Percentiles rank a stretch among this genome's conserved stretches.
Conservation (phyloP, 2,113 vertebrate species). For the Mungos mungo region DNA sequence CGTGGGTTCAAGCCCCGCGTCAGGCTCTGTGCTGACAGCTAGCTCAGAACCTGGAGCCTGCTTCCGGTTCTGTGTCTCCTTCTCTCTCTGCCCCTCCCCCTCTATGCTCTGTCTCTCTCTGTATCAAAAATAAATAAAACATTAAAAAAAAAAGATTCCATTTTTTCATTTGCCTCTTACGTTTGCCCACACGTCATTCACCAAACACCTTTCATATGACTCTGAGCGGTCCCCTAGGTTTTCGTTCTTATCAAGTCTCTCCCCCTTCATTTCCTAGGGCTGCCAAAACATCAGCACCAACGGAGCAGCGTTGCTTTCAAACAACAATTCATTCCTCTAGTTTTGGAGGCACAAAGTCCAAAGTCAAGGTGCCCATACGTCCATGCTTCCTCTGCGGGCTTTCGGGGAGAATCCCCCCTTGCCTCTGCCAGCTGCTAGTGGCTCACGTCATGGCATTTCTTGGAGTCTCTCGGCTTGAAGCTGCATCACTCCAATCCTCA, state of each 20-base stretch:
- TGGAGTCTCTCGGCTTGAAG: neutral
- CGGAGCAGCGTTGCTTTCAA: neutral
- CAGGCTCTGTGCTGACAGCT: no score
- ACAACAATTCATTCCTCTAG: neutral
- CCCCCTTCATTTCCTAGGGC: neutral
- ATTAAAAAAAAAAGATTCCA: no score
- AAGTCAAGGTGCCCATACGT: neutral
- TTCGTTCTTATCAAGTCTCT: neutral
- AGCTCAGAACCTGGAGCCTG: no score
- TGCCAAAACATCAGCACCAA: neutral
- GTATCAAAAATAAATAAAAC: no score
- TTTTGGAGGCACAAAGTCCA: neutral
- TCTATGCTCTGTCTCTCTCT: no score
- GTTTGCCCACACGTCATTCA: neutral
- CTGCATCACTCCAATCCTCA: no score
- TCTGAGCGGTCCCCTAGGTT: neutral
- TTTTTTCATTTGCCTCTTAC: neutral
- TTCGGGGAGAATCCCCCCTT: neutral
- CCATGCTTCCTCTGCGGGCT: neutral
- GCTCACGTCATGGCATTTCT: fast-evolving
- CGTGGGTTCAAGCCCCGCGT: no score
- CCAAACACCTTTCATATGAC: neutral
- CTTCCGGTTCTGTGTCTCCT: no score
- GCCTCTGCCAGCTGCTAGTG: neutral
- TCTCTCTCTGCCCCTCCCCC: no score